Base-by-base conservation (phyloP, 2,797 vertebrate genomes). In the Semaprochilodus insignis region DNA sequence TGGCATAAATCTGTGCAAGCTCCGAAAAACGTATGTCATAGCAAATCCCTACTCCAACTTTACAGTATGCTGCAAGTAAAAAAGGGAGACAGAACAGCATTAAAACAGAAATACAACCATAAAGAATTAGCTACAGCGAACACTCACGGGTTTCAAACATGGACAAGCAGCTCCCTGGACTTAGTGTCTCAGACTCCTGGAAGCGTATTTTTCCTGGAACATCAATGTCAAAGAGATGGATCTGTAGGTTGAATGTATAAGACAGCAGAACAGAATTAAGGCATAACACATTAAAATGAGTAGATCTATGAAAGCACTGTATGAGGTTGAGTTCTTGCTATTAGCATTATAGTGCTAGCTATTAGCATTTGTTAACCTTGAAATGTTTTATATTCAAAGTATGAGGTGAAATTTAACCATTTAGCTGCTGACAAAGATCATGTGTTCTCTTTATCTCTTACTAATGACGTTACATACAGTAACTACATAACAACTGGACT, bases 1-100 rank as follows among this genome's bases (percentile, higher is more conserved):
- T 94, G 14, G 96, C 83, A 0, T 99, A 99, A 89, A 99, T 92
- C 75, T 99, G 98, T 8, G 98, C 98, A 21, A 99, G 96, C 88
- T 99, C 98, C 44, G 98, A 94, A 87, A 99, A 99, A 80, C 98
- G 95, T 2, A 99, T 95, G 88, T 99, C 98, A 0, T 99, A 99
- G 93, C 98, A 99, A 90, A 99, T 99, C 66, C 98, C 98, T n/a
- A 99, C 95, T 15, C 98, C 98, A 73, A 99, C 96, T 93, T 95
- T 97, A 90, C 98, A 99, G 93, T 95, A 99, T 0, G 97, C 98
- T 99, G 94, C 51, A 85, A 31, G 65, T n/a, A 52, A 70, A 71
- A 6, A 59, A 21, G 36, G 51, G 54, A 62, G 3, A 69, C 17
- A 36, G 59, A 57, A 70, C 3, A 19, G 8, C 4, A 65, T 21